Percentiles rank a stretch among this genome's conserved stretches.
Evolutionary conservation across 2,113 vertebrate species (phyloP).

Genomic region (Australoheros scitulus): DNA sequence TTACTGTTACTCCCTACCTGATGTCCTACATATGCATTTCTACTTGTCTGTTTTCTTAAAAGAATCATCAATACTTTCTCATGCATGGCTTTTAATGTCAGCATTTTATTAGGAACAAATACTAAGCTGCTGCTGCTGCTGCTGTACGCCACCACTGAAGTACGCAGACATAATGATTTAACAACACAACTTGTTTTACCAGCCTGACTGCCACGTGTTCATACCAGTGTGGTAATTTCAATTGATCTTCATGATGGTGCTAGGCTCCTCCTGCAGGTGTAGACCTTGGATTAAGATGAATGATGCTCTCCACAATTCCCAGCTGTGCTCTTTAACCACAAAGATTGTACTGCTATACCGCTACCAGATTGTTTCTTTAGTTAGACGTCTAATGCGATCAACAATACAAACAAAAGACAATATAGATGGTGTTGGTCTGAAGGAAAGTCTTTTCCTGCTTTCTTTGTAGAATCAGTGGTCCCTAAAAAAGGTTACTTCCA

Average conservation of each 20-base stretch:
- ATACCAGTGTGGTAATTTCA: not conserved
- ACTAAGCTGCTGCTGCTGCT: not conserved
- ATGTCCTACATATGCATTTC: too few species aligned
- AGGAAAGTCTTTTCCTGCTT: not conserved
- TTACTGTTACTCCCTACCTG: accelerated
- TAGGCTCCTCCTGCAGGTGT: not conserved
- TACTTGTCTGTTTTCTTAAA: not conserved
- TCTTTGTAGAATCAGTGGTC: not conserved
- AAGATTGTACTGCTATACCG: too few species aligned
- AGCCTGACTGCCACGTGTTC: not conserved
- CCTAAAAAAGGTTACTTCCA: not conserved
- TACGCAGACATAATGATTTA: not conserved
- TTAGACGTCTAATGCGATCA: not conserved
- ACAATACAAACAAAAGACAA: accelerated
- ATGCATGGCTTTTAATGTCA: not conserved
- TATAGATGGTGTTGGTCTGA: not conserved
- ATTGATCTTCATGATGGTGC: not conserved
- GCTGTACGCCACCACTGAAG: not conserved
- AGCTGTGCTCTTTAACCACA: not conserved
- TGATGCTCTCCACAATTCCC: not conserved
- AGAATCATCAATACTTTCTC: not conserved
- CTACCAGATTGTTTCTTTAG: not conserved
- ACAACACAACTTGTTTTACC: not conserved
- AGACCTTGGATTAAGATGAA: not conserved
- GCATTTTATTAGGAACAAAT: not conserved